These are phyloP conservation scores for Streblospio benedicti DNA, from an alignment of 1,140 invertebrate species.

Conservation along the genomic window DNA sequence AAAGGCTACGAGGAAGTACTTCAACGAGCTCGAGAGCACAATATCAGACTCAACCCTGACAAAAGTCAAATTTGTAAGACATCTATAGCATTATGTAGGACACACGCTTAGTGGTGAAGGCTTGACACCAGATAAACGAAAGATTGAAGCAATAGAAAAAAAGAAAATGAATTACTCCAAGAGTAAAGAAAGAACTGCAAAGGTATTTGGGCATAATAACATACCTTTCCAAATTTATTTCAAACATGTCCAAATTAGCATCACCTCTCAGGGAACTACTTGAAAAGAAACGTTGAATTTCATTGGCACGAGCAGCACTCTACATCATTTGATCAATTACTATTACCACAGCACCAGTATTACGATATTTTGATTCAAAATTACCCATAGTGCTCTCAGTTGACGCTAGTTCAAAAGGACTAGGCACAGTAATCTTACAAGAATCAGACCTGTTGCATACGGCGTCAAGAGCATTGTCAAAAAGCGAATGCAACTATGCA, in stretches of 20 bases:
- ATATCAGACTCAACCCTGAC: too few species aligned
- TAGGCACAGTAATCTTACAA: slow-evolving; percentile 47
- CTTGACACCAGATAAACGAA: slow-evolving; percentile 21
- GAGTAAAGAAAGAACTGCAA: slow-evolving; percentile 20
- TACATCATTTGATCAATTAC: slow-evolving; percentile 19
- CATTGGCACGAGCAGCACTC: slow-evolving; percentile 3
- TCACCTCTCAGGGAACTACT: slow-evolving; percentile 3
- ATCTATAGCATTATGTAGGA: not conserved
- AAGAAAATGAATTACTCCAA: slow-evolving; percentile 16
- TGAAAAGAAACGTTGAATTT: not conserved
- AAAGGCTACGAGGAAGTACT: too few species aligned
- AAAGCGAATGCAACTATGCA: slow-evolving; percentile 45
- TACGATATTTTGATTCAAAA: slow-evolving; percentile 26
- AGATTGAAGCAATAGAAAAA: slow-evolving; percentile 39
- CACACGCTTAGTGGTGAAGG: not conserved
- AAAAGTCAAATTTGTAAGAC: not conserved
- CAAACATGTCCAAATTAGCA: slow-evolving; percentile 8
- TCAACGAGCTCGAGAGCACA: too few species aligned
- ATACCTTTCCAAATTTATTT: slow-evolving; percentile 23
- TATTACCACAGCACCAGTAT: slow-evolving; percentile 19
- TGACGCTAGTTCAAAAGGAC: slow-evolving; percentile 30
- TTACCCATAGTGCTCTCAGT: slow-evolving; percentile 21
- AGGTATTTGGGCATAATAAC: slow-evolving; percentile 26
- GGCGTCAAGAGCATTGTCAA: slow-evolving; percentile 44
- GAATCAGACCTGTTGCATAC: slow-evolving; percentile 45